Percentiles rank a stretch among this genome's conserved stretches.
Evolutionary conservation across 1,140 invertebrate genomes (phyloP).

Genomic region (Psix sp.): DNA sequence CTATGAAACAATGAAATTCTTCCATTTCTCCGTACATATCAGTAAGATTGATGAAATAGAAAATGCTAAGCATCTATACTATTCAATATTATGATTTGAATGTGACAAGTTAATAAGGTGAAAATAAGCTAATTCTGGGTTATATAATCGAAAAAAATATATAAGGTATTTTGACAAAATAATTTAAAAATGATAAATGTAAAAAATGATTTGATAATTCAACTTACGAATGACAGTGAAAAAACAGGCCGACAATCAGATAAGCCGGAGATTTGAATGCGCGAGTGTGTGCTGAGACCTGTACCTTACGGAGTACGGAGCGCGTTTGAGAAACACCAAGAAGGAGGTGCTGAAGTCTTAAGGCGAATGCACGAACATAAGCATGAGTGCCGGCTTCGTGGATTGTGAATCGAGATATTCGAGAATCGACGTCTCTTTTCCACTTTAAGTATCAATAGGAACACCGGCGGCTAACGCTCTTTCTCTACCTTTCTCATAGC

Average conservation of each 20-base stretch:
- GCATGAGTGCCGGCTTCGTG: conserved; percentile 66
- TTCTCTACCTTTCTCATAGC: conserved; percentile 51
- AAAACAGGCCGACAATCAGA: conserved; percentile 44
- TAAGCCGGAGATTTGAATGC: conserved; percentile 52
- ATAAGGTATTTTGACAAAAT: background rate
- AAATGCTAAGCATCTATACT: too few relatives aligned
- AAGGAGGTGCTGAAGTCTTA: conserved; percentile 75
- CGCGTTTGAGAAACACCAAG: conserved; percentile 75
- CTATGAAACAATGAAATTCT: too few relatives aligned
- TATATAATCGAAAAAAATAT: background rate
- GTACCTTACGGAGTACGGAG: conserved; percentile 74
- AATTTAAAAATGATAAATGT: background rate
- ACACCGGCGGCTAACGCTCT: conserved; percentile 21
- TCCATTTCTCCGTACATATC: too few relatives aligned
- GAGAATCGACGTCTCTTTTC: conserved; percentile 66
- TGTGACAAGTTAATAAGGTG: too few relatives aligned
- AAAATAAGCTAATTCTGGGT: too few relatives aligned
- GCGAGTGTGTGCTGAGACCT: conserved; percentile 69
- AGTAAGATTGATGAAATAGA: too few relatives aligned
- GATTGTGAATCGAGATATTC: conserved; percentile 68
- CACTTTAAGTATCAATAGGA: conserved; percentile 12
- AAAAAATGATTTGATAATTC: conserved; percentile 24
- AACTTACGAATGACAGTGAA: conserved; percentile 60
- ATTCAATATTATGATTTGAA: too few relatives aligned
- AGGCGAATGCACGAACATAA: conserved; percentile 64